These are phyloP conservation scores for Trematocara stigmaticum DNA, from an alignment of 2,113 vertebrate species.

Conservation along the genomic window DNA sequence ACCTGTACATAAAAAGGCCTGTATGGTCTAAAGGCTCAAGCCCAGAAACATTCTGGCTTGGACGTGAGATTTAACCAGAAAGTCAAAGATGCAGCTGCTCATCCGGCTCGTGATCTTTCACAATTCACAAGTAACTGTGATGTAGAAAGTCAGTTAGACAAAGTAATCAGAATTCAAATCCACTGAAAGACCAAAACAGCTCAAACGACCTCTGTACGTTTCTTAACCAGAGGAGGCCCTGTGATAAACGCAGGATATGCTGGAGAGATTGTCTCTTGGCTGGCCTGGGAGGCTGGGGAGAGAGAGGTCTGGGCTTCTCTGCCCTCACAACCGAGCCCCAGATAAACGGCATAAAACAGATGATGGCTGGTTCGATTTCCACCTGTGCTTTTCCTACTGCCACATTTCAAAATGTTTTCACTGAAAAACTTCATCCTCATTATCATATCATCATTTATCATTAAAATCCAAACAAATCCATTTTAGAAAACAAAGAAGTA, in stretches of 20 bases:
- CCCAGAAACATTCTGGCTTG: not conserved
- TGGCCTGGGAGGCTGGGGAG: fast-evolving
- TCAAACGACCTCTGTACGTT: not conserved
- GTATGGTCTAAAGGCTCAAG: not conserved
- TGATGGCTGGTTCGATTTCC: not conserved
- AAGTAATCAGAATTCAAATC: not conserved
- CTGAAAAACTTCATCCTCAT: not conserved
- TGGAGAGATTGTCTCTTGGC: not conserved
- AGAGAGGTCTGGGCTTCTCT: not conserved
- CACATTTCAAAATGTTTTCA: not conserved
- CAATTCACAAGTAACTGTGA: not conserved
- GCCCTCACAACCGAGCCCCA: no score
- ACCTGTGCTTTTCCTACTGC: not conserved
- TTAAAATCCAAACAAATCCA: not conserved
- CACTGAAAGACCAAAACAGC: not conserved
- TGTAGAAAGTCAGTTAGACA: not conserved
- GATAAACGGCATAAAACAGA: not conserved
- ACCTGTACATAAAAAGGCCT: not conserved
- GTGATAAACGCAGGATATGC: not conserved
- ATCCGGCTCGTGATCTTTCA: not conserved
- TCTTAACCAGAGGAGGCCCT: not conserved
- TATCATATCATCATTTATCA: not conserved
- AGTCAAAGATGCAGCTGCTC: not conserved
- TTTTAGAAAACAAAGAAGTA: not conserved
- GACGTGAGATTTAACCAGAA: not conserved